phyloP scores from a whole-genome alignment of 2,888 invertebrate genomes.

The Rhimphoctona megacephalus region DNA sequence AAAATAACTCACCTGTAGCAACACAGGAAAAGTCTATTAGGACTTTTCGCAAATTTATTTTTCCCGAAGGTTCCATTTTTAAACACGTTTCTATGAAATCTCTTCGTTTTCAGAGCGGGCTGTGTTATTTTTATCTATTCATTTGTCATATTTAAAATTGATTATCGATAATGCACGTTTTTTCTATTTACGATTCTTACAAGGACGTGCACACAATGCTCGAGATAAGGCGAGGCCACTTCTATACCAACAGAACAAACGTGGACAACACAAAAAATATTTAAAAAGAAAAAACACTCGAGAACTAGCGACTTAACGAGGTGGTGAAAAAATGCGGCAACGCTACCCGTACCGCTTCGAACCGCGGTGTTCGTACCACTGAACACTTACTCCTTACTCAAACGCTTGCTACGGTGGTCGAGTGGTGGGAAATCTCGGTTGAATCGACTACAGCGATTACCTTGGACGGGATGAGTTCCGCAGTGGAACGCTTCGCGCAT shows the following conservation, averaged over 20 bases:
- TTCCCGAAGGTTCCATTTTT: slow-evolving; percentile 86
- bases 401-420: slow-evolving; percentile 23
- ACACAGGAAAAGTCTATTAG: slow-evolving; percentile 89
- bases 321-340: not conserved
- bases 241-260: not conserved
- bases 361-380: slow-evolving; percentile 64
- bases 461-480: slow-evolving; percentile 63
- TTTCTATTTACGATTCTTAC: not conserved
- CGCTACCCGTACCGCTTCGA: slow-evolving; percentile 41
- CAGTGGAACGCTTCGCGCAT: slow-evolving; percentile 45
- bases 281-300: not conserved
- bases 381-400: slow-evolving; percentile 13
- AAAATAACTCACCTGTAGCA: slow-evolving; percentile 88
- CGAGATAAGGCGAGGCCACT: not conserved
- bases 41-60: slow-evolving; percentile 88
- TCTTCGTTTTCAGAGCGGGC: not conserved
- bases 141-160: not conserved
- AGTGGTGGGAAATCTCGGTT: slow-evolving; percentile 56
- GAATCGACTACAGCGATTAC: slow-evolving; percentile 59
- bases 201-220: not conserved
- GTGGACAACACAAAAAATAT: not conserved
- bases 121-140: slow-evolving; percentile 5
- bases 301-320: not conserved
- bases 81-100: slow-evolving; percentile 4
- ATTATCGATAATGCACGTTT: not conserved